A percentile compares a stretch with the other conserved stretches of the same genome.
Evolutionary conservation across 2,888 invertebrate species (phyloP).

Genomic region (Drosophila kuntzei): DNA sequence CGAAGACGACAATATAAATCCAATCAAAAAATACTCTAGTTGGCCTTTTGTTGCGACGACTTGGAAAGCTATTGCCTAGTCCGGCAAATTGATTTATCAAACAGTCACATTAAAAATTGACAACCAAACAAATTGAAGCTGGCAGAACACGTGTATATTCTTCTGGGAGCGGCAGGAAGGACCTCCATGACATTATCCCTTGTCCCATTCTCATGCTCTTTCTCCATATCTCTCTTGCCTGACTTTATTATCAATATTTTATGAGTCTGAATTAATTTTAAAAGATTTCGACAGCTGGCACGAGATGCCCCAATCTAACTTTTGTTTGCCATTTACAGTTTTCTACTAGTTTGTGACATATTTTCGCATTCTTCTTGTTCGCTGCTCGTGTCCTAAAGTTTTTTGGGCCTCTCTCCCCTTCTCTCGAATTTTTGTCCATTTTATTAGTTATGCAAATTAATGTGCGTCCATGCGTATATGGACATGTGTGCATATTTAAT

Average conservation of each 20-base stretch:
- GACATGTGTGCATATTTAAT: conserved; percentile 71
- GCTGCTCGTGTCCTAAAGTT: conserved; percentile 39
- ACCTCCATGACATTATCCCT: conserved; percentile 33
- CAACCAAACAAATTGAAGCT: conserved; percentile 71
- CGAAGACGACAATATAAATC: conserved; percentile 46
- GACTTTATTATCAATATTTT: conserved; percentile 73
- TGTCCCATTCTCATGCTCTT: not conserved
- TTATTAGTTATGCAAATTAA: conserved; percentile 82
- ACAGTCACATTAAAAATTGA: conserved; percentile 79
- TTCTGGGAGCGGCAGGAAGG: conserved; percentile 25
- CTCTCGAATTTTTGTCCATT: conserved; percentile 26
- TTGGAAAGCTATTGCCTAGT: conserved; percentile 38
- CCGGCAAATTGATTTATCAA: conserved; percentile 76
- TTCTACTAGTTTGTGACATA: conserved; percentile 71
- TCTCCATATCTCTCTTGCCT: not conserved
- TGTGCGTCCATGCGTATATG: conserved; percentile 70
- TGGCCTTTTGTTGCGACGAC: conserved; percentile 36
- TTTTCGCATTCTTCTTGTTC: conserved; percentile 47
- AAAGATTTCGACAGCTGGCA: conserved; percentile 73
- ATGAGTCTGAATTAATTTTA: conserved; percentile 79
- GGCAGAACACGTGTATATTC: conserved; percentile 57
- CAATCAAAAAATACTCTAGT: conserved; percentile 55
- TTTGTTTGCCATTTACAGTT: conserved; percentile 68
- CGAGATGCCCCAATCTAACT: conserved; percentile 30
- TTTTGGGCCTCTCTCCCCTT: conserved; percentile 6